Evolutionary conservation across 37 sponge, comb jelly and placozoan species (phyloP).

Genomic region (Geodia barretti): DNA sequence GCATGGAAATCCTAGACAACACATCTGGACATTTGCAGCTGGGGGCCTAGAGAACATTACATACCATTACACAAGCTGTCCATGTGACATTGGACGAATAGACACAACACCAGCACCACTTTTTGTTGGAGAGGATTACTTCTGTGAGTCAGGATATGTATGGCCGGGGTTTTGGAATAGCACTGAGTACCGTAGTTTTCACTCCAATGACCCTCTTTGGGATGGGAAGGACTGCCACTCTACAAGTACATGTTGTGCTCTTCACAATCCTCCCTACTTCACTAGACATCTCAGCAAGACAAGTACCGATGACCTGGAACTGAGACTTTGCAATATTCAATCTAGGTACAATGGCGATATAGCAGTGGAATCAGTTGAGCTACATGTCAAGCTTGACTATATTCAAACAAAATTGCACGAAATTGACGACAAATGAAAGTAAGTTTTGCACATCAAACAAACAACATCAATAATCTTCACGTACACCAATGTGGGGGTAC

Average conservation of each 20-base stretch:
- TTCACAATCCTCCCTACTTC: neutral
- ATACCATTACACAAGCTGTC: neutral
- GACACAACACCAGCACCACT: neutral
- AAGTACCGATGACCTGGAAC: neutral
- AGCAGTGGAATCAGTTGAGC: neutral
- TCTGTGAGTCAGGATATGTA: neutral
- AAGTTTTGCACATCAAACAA: neutral
- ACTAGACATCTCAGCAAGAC: neutral
- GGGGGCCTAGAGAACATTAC: neutral
- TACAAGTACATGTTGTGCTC: neutral
- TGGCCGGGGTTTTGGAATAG: neutral
- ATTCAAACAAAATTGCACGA: neutral
- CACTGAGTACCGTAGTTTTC: neutral
- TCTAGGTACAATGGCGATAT: neutral
- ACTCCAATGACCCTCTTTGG: neutral
- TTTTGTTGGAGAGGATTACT: neutral
- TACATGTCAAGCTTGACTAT: neutral
- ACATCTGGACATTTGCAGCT: neutral
- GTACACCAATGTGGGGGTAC: constrained; percentile 8
- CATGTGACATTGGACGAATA: neutral
- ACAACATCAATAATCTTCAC: neutral
- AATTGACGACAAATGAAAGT: neutral
- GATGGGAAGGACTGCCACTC: neutral
- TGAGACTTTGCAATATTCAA: neutral
- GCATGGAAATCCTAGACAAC: neutral